Base-by-base conservation (phyloP, 2,888 invertebrate species). In the Caenorhabditis sp. region DNA sequence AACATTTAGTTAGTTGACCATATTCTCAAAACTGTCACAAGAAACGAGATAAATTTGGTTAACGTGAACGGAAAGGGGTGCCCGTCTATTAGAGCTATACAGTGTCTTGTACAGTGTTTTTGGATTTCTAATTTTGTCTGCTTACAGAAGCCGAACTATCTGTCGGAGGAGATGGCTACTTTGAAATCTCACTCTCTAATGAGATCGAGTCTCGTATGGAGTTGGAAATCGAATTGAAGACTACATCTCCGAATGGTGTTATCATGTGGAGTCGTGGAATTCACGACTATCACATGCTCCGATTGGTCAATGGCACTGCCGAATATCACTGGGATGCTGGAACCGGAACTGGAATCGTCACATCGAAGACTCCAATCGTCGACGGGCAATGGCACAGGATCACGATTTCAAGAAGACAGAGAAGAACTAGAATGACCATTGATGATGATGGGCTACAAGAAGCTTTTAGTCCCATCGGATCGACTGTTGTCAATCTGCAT, bases 241-340 rank as follows among this genome's bases (percentile, higher is more conserved):
- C 97, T 19, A 94, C 95, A 83, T 95, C 96, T 93, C 94, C 95
- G 35, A 95, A 96, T 38, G 97, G 96, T 63, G 95, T 95, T 90
- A 93, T 98, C 54, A 95, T 96, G 94, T 95, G 95, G 92, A 95
- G 95, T 7, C 95, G 95, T 69, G 97, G 97, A 0, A 95, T 95
- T 91, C 94, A 96, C 59, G 97, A 98, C 93, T 96, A 96, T 93
- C 96, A 96, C 89, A 95, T 96, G 87, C 94, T 98, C 41, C 89
- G 94, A 94, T 94, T 95, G 73, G 95, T 95, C 22, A 95, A 96
- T 92, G 97, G 97, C 0, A 94, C 95, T 64, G 94, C 97, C 14
- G 96, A 96, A 93, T 96, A 96, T 93, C 95, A 96, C 86, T 96
- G 97, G 94, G 96, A 98, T 93, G 94, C 97, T 87, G 98, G 98